Percentiles rank a stretch among this genome's conserved stretches.
phyloP scores from a whole-genome alignment of 2,888 invertebrate species.

The Scelioninae gen. 1 region DNA sequence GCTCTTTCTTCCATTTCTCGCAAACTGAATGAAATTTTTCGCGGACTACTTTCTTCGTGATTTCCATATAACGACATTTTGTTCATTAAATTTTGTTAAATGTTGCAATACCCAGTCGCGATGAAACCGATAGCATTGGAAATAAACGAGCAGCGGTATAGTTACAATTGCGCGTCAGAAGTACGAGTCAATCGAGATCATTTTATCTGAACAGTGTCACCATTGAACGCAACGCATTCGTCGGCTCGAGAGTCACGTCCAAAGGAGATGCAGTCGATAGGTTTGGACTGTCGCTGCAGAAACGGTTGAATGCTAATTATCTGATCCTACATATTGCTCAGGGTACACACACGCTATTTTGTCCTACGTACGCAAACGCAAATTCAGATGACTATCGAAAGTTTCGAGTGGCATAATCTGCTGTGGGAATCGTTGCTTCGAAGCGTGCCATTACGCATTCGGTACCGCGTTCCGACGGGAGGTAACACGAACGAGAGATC shows the following conservation, averaged over 20 bases:
- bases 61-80: slow-evolving; percentile 5
- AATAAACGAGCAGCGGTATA: slow-evolving; percentile 40
- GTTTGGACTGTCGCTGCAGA: slow-evolving; percentile 72
- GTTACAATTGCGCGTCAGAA: slow-evolving; percentile 60
- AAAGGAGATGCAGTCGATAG: slow-evolving; percentile 78
- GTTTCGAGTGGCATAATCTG: slow-evolving; percentile 79
- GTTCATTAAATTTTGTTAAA: slow-evolving; percentile 43
- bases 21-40: neutral
- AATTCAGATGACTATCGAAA: slow-evolving; percentile 81
- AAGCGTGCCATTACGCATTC: slow-evolving; percentile 81
- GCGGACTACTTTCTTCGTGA: slow-evolving; percentile 18
- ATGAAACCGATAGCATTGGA: slow-evolving; percentile 27
- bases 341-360: slow-evolving; percentile 73
- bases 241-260: slow-evolving; percentile 74
- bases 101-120: slow-evolving; percentile 19
- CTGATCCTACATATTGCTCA: slow-evolving; percentile 79
- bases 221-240: slow-evolving; percentile 69
- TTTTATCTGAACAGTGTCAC: slow-evolving; percentile 64
- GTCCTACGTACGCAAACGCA: slow-evolving; percentile 79
- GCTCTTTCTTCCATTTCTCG: too few species aligned
- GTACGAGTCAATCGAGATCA: slow-evolving; percentile 68
- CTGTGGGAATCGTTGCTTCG: slow-evolving; percentile 76
- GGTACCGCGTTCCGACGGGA: slow-evolving; percentile 69
- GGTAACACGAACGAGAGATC: slow-evolving; percentile 67
- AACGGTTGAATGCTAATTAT: slow-evolving; percentile 81